Evolutionary conservation across 2,888 invertebrate genomes (phyloP), one percentile per base, ranked within the genome.

Genomic region (Lepeophtheirus nordmannii): DNA sequence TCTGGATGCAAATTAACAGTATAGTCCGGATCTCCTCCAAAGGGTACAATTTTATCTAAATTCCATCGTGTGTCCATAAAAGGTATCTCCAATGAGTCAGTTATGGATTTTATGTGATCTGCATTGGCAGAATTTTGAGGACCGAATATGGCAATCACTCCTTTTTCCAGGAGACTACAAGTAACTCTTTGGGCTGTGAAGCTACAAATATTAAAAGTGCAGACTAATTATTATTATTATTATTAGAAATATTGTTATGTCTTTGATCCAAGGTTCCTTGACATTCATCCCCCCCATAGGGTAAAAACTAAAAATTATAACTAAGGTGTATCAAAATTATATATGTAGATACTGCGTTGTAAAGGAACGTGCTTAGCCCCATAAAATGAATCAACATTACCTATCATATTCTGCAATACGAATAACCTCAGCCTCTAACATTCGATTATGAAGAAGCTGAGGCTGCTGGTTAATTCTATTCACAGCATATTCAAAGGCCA

Each of bases 11-110:
- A 67, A 67, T 67, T 58, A 12, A 58, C 56, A 12, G 67, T 39
- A 67, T 22, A 46, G 30, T 65, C 64, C 1, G 60, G 60, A 17
- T 59, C 30, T 17, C 17, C 17, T 30, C 30, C 30, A 30, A 30
- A 30, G 30, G 30, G 30, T 30, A 30, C 30, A 30, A 30, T 30
- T 2, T 30, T 90, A 30, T 30, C 30, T 30, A 30, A 30, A 78
- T 93, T 91, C 92, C 92, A 93, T 71, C 91, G 83, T 70, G 91
- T 91, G 78, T 93, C 92, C 75, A 94, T 81, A 77, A 93, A 92
- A 1, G 94, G 94, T 71, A 96, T 85, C 78, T 92, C 91, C 85
- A 93, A 87, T 61, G 90, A 89, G 76, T 93, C 92, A 75, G 93
- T 93, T 74, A 94, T 90, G 71, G 92, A 91, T 78, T 93, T 92